These are phyloP conservation scores for Mycalesis mineus DNA, from an alignment of 2,888 invertebrate species.

Conservation along the genomic window DNA sequence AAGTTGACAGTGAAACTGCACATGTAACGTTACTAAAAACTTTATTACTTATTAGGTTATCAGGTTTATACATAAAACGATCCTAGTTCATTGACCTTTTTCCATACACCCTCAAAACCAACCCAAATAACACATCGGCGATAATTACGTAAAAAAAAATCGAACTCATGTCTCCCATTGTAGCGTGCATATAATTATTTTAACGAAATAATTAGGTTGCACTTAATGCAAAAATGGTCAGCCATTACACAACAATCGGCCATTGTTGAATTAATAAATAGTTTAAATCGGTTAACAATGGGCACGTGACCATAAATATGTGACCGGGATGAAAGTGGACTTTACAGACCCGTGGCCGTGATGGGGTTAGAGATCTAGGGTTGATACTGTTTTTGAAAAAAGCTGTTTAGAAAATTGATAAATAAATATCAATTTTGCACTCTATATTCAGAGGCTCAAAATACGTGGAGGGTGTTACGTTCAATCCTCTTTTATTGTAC, in stretches of 20 bases:
- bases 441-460: no score
- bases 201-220: constrained; percentile 66
- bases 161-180: constrained; percentile 17
- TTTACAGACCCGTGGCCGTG: constrained; percentile 13
- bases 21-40: background rate
- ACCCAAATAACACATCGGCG: constrained; percentile 14
- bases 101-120: constrained; percentile 12
- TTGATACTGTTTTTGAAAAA: no score
- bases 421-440: no score
- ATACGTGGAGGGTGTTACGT: no score
- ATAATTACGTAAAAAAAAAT: constrained; percentile 37
- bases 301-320: constrained; percentile 55
- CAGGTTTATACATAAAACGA: background rate
- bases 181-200: constrained; percentile 55
- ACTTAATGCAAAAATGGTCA: constrained; percentile 58
- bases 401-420: no score
- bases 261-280: constrained; percentile 53
- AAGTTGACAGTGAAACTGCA: no score
- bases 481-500: no score
- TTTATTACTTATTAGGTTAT: background rate
- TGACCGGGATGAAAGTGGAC: constrained; percentile 43
- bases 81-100: constrained; percentile 21
- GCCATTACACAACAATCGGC: constrained; percentile 42
- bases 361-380: constrained; percentile 39
- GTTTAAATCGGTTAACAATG: constrained; percentile 54